Evolutionary conservation across 2,113 vertebrate genomes (phyloP).

Genomic region (Mixornis gularis): DNA sequence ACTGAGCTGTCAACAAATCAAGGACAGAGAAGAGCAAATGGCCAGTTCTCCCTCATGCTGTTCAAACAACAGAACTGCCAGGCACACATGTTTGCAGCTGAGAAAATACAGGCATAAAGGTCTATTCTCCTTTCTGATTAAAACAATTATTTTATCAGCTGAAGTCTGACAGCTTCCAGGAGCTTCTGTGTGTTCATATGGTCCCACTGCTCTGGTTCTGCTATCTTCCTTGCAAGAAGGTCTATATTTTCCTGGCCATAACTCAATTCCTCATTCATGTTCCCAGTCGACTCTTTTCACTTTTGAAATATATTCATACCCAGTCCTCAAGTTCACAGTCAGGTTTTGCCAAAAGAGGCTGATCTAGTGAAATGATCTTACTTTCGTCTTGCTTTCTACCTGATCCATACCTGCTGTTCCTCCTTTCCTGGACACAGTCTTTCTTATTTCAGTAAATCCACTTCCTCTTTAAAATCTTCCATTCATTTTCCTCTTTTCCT

Average conservation of each 20-base stretch:
- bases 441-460: neutral
- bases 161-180: neutral
- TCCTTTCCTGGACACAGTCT: neutral
- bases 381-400: neutral
- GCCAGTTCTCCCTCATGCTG: neutral
- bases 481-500: neutral
- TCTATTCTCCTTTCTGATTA: constrained; percentile 36
- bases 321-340: neutral
- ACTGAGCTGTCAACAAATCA: neutral
- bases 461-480: neutral
- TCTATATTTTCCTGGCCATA: neutral
- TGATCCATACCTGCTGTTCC: neutral
- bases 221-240: neutral
- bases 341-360: neutral
- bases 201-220: neutral
- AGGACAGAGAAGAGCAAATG: neutral
- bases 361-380: neutral
- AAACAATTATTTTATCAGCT: neutral
- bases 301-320: neutral
- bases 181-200: neutral
- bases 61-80: constrained; percentile 5
- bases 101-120: constrained; percentile 9
- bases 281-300: neutral
- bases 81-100: neutral
- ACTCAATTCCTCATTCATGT: neutral